These are phyloP conservation scores for Anolis carolinensis DNA, from an alignment of 2,113 vertebrate species.

Conservation along the genomic window DNA sequence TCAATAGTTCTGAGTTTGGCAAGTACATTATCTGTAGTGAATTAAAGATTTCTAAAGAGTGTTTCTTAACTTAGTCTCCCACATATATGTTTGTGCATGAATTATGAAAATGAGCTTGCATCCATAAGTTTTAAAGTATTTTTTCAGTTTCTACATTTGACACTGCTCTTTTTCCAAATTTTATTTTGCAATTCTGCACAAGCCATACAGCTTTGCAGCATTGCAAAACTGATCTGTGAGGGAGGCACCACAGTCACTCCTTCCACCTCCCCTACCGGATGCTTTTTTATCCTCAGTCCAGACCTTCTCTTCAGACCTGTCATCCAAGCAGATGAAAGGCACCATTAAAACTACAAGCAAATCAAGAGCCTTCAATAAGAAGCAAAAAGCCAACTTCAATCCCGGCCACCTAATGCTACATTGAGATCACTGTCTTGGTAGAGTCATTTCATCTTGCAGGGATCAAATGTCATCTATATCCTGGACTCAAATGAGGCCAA, in stretches of 20 bases:
- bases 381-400: slow-evolving; percentile 57
- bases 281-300: background rate
- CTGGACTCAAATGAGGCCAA: slow-evolving; percentile 67
- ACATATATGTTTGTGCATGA: too few species aligned
- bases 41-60: too few species aligned
- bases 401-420: slow-evolving; percentile 43
- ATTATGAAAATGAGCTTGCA: too few species aligned
- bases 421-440: slow-evolving; percentile 38
- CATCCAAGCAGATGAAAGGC: slow-evolving; percentile 11
- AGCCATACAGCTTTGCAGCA: background rate
- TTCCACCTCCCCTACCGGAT: background rate
- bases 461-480: slow-evolving; percentile 40
- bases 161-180: too few species aligned
- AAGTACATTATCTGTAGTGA: too few species aligned
- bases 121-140: too few species aligned
- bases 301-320: background rate
- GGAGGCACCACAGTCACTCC: too few species aligned
- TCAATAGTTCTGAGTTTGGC: too few species aligned
- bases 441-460: slow-evolving; percentile 35
- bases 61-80: too few species aligned
- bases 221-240: background rate
- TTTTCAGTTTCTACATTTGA: too few species aligned
- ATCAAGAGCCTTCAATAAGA: slow-evolving; percentile 38
- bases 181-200: too few species aligned
- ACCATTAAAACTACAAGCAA: slow-evolving; percentile 36